Evolutionary conservation across 2,888 invertebrate genomes (phyloP), one percentile per base, ranked within the genome.

Genomic region (Nomada goodeniana): DNA sequence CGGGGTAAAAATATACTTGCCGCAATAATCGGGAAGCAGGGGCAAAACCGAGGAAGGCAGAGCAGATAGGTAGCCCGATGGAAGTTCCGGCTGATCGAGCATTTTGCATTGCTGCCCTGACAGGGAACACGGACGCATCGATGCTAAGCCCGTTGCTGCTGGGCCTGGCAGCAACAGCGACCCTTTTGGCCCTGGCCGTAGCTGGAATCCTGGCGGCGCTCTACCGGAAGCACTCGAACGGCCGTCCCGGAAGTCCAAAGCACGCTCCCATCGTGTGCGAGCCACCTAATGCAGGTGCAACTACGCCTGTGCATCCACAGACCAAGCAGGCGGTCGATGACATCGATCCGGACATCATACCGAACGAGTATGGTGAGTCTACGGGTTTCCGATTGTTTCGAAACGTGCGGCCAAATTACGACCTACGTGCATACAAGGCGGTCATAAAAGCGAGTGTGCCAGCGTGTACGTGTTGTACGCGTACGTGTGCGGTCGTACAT

Each of bases 311-410:
- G 87, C 94, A 94, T 94, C 91, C 95, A 92, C 92, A 94, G 94
- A 93, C 95, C 92, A 95, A 95, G 93, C 94, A 96, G 92, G 88
- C 88, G 93, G 94, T 94, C 72, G 96, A 96, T 89, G 97, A 97
- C 91, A 96, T 97, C 71, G 97, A 98, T 94, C 97, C 98, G 64
- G 98, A 98, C 94, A 97, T 98, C 90, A 97, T 98, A 94, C 97
- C 97, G 87, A 97, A 97, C 95, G 96, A 98, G 94, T 97, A 97
- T 94, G 97, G 98, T 98, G 91, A 95, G 96, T 94, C 50, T 42
- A 74, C 80, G 69, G 64, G 64, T 82, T 75, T 76, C 57, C 77
- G 75, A 86, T 84, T 80, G 59, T 74, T 70, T 15, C 57, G 57
- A 65, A 72, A 75, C 74, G 23, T 55, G 60, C 57, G 55, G 55